Evolutionary conservation across 2,888 invertebrate species (phyloP), one percentile per base, ranked within the genome.

Genomic region (Anagyrus pseudococci): DNA sequence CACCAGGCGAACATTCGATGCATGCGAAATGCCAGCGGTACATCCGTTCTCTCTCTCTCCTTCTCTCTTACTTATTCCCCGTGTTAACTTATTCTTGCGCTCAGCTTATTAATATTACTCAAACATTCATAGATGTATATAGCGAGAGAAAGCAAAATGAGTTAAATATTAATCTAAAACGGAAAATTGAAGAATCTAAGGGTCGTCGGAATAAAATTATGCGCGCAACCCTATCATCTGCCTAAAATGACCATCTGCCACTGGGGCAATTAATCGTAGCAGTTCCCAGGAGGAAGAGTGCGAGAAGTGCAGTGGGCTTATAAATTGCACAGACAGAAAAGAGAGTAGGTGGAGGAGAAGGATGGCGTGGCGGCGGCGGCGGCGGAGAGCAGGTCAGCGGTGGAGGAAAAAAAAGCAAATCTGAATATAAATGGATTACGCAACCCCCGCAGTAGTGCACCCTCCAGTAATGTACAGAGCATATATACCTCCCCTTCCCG

Each of bases 371-470:
- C 6, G 6, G 33, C 3, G 8, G 8, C 3, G 15, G 33, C 13
- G 33, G 10, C 33, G 15, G 15, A 2, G 1, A 7, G 1, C 25
- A 20, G 29, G n/a, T 2, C 6, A 13, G 33, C 3, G 8, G 8
- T 2, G 15, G 33, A 15, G 33, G 10, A 10, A 37, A 48, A 54
- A 54, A 60, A 19, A 54, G 53, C 19, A 33, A 61, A 61, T 61
- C 61, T 61, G 50, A 61, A 61, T 61, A 44, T 55, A 61, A 61
- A 61, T 61, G 61, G 55, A 61, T 61, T 50, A 52, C 13, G 23
- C 23, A 15, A 43, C 29, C 48, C 53, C 20, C 26, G 10, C 33
- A 47, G 41, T 26, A 17, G 23, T 10, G 22, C 47, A 22, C 17
- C 47, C 10, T 23, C 40, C 3, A 25, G 25, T 22, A n/a, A n/a